phyloP scores from a whole-genome alignment of 2,888 invertebrate species.

The Keiferia lycopersicella region DNA sequence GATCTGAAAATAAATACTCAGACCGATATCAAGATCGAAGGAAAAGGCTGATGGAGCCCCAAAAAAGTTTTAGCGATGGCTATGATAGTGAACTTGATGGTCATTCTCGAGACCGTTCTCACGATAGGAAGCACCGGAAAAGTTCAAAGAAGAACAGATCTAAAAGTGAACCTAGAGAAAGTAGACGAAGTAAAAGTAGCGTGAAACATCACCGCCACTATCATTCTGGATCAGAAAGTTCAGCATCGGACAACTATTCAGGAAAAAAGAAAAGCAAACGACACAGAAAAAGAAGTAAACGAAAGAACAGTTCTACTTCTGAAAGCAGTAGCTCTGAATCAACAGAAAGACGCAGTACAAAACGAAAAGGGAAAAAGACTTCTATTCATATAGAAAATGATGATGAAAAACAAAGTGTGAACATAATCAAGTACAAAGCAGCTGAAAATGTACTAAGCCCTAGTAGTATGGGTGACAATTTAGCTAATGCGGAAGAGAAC shows the following conservation, averaged over 20 bases:
- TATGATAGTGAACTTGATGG: constrained; percentile 71
- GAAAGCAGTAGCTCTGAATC: constrained; percentile 73
- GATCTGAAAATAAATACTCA: constrained; percentile 51
- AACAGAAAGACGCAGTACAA: constrained; percentile 64
- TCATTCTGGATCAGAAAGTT: constrained; percentile 61
- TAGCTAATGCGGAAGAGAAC: constrained; percentile 37
- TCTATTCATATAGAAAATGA: constrained; percentile 73
- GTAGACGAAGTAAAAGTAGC: constrained; percentile 57
- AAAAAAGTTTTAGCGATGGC: constrained; percentile 78
- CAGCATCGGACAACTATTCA: constrained; percentile 59
- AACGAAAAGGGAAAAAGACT: constrained; percentile 72
- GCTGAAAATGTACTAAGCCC: constrained; percentile 44
- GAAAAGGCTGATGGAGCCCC: constrained; percentile 59
- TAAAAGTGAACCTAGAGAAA: constrained; percentile 65
- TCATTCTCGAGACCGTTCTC: constrained; percentile 46
- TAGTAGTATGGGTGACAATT: constrained; percentile 44
- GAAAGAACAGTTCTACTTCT: constrained; percentile 67
- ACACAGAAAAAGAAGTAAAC: constrained; percentile 65
- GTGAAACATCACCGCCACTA: constrained; percentile 55
- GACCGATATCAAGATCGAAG: constrained; percentile 60
- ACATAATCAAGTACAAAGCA: constrained; percentile 70
- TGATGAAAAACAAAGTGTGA: constrained; percentile 70
- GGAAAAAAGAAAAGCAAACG: constrained; percentile 69
- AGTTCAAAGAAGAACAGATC: constrained; percentile 68
- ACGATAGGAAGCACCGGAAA: constrained; percentile 52